Percentiles rank a stretch among this genome's conserved stretches.
Evolutionary conservation across 2,797 vertebrate species (phyloP).

Genomic region (Nannoperca australis): DNA sequence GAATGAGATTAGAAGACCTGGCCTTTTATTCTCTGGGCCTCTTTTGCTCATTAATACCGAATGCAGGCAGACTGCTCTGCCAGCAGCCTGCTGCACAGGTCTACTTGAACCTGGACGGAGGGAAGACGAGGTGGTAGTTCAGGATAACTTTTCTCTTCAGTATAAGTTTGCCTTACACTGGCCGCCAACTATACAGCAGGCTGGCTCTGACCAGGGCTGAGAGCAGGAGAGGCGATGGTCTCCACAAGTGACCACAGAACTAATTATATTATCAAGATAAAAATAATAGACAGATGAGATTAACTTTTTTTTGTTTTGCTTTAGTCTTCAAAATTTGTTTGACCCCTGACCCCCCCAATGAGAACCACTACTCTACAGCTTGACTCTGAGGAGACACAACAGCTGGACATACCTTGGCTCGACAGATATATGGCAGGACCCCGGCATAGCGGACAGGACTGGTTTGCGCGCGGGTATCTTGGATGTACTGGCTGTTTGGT

Average conservation of each 20-base stretch:
- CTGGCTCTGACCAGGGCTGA: neutral
- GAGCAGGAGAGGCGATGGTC: neutral
- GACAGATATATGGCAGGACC: constrained; percentile 51
- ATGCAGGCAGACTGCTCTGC: constrained; percentile 21
- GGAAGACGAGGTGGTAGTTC: neutral
- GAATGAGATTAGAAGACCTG: constrained; percentile 68
- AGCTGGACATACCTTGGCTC: constrained; percentile 64
- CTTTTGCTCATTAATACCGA: constrained; percentile 48
- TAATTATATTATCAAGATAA: neutral
- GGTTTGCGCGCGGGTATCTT: constrained; percentile 2
- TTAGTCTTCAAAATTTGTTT: constrained; percentile 11
- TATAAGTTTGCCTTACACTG: neutral
- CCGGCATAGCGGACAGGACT: neutral
- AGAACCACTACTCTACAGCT: constrained; percentile 35
- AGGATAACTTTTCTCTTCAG: neutral
- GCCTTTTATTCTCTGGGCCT: constrained; percentile 54
- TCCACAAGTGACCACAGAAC: neutral
- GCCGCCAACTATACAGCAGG: neutral
- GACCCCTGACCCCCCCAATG: constrained; percentile 10
- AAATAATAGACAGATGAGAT: constrained; percentile 11
- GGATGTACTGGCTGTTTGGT: constrained; percentile 18
- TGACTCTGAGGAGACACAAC: constrained; percentile 52
- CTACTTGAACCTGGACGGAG: neutral
- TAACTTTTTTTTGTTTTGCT: constrained; percentile 1
- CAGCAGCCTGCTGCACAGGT: constrained; percentile 10